Percentiles rank a stretch among this genome's conserved stretches.
Evolutionary conservation across 2,113 vertebrate genomes (phyloP).

Genomic region (Ameiurus melas): DNA sequence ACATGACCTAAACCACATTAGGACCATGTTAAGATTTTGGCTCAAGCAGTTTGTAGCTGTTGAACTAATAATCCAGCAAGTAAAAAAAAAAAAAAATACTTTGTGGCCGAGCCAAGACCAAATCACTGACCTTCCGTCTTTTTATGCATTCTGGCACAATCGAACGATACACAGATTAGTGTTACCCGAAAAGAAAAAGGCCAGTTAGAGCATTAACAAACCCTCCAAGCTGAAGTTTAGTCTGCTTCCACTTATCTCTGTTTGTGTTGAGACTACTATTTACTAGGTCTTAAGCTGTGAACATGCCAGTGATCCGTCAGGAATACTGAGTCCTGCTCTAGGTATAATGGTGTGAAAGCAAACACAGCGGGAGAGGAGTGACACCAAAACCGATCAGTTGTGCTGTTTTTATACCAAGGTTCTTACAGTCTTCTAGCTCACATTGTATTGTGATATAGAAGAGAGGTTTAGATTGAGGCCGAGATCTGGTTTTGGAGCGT

Average conservation of each 20-base stretch:
- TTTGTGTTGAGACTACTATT: slow-evolving; percentile 11
- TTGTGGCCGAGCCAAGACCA: neutral
- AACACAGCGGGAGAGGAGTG: neutral
- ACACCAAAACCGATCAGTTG: neutral
- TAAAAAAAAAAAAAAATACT: neutral
- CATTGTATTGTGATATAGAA: neutral
- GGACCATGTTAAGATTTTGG: slow-evolving; percentile 1
- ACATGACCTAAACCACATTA: slow-evolving; percentile 10
- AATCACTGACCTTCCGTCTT: neutral
- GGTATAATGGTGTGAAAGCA: neutral
- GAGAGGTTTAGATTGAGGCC: neutral
- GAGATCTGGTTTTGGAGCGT: neutral
- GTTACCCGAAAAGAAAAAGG: neutral
- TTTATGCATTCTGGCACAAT: neutral
- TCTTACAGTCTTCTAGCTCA: neutral
- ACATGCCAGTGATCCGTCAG: neutral
- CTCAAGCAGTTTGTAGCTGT: neutral
- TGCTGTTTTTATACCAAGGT: neutral
- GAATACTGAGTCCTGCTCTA: too few species aligned
- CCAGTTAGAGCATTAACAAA: neutral
- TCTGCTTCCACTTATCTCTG: slow-evolving; percentile 37
- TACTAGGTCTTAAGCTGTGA: slow-evolving; percentile 20
- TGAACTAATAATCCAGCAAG: neutral
- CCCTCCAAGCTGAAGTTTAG: slow-evolving; percentile 2
- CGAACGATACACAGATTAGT: neutral